Evolutionary conservation across 2,797 vertebrate genomes (phyloP).

Genomic region (Ciconia nigra): DNA sequence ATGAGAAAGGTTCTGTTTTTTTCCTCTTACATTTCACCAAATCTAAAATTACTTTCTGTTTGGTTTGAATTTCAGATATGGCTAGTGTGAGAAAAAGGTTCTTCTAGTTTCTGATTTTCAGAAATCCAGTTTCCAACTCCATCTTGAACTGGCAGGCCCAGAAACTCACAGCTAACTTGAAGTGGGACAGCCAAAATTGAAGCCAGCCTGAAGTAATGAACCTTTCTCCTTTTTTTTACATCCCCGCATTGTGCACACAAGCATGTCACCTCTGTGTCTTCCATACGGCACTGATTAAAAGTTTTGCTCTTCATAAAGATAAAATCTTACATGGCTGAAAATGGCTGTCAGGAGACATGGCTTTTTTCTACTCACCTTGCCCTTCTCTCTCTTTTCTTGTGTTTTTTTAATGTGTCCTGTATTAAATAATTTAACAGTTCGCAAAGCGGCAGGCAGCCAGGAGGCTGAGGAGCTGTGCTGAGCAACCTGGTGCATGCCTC

Average conservation of each 20-base stretch:
- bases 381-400: too few species aligned
- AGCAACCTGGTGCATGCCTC: too few species aligned
- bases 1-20: not conserved
- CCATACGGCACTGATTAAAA: not conserved
- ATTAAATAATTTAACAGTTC: too few species aligned
- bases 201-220: not conserved
- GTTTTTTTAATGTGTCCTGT: too few species aligned
- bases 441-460: too few species aligned
- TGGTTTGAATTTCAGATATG: not conserved
- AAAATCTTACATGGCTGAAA: not conserved
- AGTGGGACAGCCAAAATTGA: not conserved
- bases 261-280: not conserved
- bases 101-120: not conserved
- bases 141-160: not conserved
- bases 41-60: not conserved
- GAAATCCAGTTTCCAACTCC: not conserved
- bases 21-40: not conserved
- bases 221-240: not conserved
- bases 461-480: too few species aligned
- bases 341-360: too few species aligned
- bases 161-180: not conserved
- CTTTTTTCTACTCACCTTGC: too few species aligned
- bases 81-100: not conserved
- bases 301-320: not conserved
- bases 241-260: not conserved